Conservation (phyloP, 2,797 vertebrate genomes). For the Prionace glauca region DNA sequence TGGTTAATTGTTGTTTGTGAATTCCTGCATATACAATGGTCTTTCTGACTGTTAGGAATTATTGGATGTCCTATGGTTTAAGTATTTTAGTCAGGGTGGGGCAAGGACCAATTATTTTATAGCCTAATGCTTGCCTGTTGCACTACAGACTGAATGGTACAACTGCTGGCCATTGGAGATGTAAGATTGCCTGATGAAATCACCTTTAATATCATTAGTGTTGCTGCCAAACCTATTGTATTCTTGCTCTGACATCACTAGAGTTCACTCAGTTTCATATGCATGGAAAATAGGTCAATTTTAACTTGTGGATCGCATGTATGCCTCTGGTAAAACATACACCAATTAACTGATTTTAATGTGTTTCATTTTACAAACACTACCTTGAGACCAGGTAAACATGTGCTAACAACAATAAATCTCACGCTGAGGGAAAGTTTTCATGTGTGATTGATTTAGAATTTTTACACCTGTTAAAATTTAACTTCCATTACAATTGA, state of each 20-base stretch:
- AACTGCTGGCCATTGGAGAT: neutral
- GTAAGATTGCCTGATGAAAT: neutral
- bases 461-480: neutral
- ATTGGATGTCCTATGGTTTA: neutral
- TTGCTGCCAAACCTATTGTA: neutral
- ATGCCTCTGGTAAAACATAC: neutral
- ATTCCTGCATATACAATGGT: neutral
- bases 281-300: neutral
- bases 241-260: too few species aligned
- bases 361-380: neutral
- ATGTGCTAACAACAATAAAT: neutral
- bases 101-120: neutral
- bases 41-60: neutral
- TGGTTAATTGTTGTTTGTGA: neutral
- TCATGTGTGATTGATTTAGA: neutral
- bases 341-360: neutral
- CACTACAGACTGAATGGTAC: neutral
- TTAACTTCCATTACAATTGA: neutral
- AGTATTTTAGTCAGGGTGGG: neutral
- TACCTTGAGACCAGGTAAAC: neutral
- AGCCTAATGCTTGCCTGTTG: neutral
- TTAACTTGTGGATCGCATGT: neutral
- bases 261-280: neutral
- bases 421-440: neutral
- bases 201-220: neutral